phyloP scores from a whole-genome alignment of 2,113 vertebrate genomes.

The Orycteropus afer region DNA sequence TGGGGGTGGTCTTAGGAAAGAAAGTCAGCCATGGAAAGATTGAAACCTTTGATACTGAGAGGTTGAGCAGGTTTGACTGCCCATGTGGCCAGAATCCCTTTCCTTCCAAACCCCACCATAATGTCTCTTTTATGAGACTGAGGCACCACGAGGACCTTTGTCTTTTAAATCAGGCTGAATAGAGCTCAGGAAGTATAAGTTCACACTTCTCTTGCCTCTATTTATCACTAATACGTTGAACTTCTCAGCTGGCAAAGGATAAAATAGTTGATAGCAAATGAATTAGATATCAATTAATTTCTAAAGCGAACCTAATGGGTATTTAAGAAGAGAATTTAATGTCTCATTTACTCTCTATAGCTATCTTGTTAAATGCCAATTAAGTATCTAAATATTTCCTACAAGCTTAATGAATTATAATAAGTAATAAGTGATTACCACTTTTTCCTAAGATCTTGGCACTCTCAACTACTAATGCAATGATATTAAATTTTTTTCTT shows the following conservation, averaged over 20 bases:
- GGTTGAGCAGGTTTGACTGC: background rate
- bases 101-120: background rate
- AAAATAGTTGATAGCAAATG: constrained; percentile 84
- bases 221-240: constrained; percentile 72
- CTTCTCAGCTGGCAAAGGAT: constrained; percentile 77
- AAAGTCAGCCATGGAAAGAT: background rate
- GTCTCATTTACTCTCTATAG: constrained; percentile 89
- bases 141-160: background rate
- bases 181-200: background rate
- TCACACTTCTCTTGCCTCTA: constrained; percentile 1
- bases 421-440: constrained; percentile 85
- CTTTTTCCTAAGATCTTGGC: constrained; percentile 76
- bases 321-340: constrained; percentile 90
- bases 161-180: constrained; percentile 14
- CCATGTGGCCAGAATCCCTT: background rate
- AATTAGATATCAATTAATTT: constrained; percentile 90
- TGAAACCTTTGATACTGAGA: background rate
- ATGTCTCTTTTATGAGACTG: background rate
- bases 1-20: background rate
- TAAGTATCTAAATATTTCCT: constrained; percentile 91
- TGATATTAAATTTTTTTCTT: constrained; percentile 50
- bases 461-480: constrained; percentile 71
- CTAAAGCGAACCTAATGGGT: constrained; percentile 88
- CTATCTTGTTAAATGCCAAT: constrained; percentile 91
- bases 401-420: constrained; percentile 88